A percentile compares a stretch with the other conserved stretches of the same genome.
Evolutionary conservation across 2,797 vertebrate species (phyloP).

Genomic region (Coluber constrictor): DNA sequence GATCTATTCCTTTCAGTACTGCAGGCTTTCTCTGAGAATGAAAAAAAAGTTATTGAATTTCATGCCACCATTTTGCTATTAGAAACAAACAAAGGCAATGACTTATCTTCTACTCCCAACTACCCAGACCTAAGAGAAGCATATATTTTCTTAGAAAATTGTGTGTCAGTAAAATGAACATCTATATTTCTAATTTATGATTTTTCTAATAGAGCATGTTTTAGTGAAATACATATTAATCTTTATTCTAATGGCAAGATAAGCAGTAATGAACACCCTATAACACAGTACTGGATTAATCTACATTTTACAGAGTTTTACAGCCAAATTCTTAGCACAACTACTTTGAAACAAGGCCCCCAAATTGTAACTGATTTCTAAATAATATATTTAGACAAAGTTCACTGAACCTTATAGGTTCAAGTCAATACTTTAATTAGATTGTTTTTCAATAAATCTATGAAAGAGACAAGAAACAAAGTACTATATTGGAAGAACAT

Average conservation of each 20-base stretch:
- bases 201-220: neutral
- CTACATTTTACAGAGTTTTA: neutral
- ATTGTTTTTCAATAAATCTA: neutral
- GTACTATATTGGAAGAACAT: neutral
- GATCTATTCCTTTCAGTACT: slow-evolving; percentile 78
- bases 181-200: neutral
- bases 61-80: neutral
- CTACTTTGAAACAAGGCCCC: neutral
- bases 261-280: neutral
- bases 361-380: neutral
- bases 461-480: neutral
- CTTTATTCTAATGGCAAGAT: neutral
- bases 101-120: neutral
- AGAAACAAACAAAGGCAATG: neutral
- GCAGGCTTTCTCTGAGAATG: slow-evolving; percentile 80
- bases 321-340: neutral
- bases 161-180: neutral
- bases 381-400: neutral
- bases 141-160: neutral
- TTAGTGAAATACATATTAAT: neutral
- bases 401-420: neutral
- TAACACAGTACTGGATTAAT: neutral
- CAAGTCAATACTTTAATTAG: neutral
- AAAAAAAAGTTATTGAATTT: neutral
- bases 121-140: neutral